phyloP scores from a whole-genome alignment of 2,797 vertebrate genomes.

The Phrynocephalus guinanensis region DNA sequence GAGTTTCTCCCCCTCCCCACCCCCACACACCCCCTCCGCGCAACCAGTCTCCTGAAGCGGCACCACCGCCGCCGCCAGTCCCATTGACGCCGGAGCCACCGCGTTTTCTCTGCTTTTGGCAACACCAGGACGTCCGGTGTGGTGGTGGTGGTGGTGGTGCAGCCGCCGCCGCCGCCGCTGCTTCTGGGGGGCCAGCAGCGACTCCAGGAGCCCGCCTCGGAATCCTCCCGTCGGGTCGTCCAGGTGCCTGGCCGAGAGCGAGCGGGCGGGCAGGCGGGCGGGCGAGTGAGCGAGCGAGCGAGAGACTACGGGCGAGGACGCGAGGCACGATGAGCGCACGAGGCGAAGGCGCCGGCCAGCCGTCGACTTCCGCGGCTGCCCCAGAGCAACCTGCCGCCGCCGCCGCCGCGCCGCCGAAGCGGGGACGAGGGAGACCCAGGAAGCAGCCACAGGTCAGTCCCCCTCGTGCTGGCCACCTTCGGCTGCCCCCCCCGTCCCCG shows the following conservation, averaged over 20 bases:
- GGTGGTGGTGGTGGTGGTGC: slow-evolving; percentile 70
- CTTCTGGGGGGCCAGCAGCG: slow-evolving; percentile 73
- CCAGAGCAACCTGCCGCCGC: slow-evolving; percentile 86
- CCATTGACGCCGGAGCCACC: slow-evolving; percentile 61
- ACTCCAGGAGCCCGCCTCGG: slow-evolving; percentile 65
- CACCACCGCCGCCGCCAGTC: slow-evolving; percentile 49
- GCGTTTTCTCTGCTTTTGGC: slow-evolving; percentile 79
- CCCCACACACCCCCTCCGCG: slow-evolving; percentile 1
- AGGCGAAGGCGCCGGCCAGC: slow-evolving; percentile 89
- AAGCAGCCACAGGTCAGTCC: slow-evolving; percentile 91
- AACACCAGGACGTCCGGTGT: slow-evolving; percentile 88
- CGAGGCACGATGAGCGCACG: slow-evolving; percentile 88
- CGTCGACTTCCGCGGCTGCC: slow-evolving; percentile 80
- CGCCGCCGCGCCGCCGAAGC: slow-evolving; percentile 82
- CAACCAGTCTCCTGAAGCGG: slow-evolving; percentile 30
- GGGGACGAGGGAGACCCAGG: slow-evolving; percentile 93
- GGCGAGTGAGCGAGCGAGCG: too few relatives aligned
- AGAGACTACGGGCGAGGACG: slow-evolving; percentile 62
- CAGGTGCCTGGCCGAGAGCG: slow-evolving; percentile 73
- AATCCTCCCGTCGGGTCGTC: slow-evolving; percentile 46
- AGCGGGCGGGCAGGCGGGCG: neutral
- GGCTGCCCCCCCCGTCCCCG: too few relatives aligned
- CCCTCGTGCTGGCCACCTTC: neutral
- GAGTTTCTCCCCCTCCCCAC: slow-evolving; percentile 39
- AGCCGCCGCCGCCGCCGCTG: slow-evolving; percentile 73